A percentile compares a stretch with the other conserved stretches of the same genome.
Evolutionary conservation across 2,113 vertebrate species (phyloP).

Genomic region (Cyprinus carpio): DNA sequence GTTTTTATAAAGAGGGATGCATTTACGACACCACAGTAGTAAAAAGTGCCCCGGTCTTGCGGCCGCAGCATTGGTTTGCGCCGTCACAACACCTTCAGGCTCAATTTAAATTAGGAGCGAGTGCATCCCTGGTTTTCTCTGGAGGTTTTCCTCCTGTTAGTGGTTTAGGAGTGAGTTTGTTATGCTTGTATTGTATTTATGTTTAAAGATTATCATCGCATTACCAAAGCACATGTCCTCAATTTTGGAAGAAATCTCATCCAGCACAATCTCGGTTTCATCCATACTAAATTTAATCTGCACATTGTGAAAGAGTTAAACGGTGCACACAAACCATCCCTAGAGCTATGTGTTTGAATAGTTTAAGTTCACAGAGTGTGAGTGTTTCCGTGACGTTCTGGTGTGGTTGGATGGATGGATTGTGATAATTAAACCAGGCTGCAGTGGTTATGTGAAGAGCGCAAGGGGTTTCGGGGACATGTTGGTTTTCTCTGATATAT

Average conservation of each 20-base stretch:
- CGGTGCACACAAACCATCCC: background rate
- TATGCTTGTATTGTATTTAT: background rate
- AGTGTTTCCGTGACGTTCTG: background rate
- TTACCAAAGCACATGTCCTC: background rate
- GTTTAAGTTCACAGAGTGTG: background rate
- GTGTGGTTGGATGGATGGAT: background rate
- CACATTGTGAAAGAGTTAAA: background rate
- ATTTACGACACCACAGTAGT: constrained; percentile 59
- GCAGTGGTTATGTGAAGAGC: constrained; percentile 16
- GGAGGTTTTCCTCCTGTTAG: background rate
- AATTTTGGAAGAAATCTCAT: too few species aligned
- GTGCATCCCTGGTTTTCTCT: background rate
- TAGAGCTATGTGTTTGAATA: background rate
- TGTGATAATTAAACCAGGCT: background rate
- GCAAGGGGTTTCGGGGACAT: constrained; percentile 53
- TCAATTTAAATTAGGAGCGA: constrained; percentile 2
- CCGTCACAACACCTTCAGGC: constrained; percentile 28
- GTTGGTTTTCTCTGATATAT: constrained; percentile 66
- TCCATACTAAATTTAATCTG: background rate
- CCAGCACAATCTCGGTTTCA: background rate
- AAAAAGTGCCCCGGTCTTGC: constrained; percentile 44
- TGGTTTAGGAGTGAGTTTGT: background rate
- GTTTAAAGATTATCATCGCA: background rate
- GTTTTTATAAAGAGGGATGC: constrained; percentile 42
- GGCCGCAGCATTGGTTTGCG: background rate